phyloP scores from a whole-genome alignment of 1,140 invertebrate genomes.

The Thrips palmi region DNA sequence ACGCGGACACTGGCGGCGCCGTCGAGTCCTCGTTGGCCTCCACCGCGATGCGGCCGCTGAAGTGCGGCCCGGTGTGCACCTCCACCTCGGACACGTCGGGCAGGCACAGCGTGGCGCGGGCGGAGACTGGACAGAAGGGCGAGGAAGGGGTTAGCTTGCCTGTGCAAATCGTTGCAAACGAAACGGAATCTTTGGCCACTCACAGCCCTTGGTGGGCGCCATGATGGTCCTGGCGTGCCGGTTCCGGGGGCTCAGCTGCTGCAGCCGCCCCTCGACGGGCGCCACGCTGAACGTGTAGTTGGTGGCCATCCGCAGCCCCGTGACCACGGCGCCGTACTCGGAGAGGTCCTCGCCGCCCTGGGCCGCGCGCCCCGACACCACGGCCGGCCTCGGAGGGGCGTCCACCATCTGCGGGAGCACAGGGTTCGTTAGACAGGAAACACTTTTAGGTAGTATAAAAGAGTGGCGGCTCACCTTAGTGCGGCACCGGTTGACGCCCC shows the following conservation, averaged over 20 bases:
- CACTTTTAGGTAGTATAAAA: not conserved
- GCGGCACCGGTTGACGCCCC: conserved; percentile 51
- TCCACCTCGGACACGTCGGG: conserved; percentile 57
- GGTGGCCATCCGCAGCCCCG: conserved; percentile 50
- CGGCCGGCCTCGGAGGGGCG: conserved; percentile 23
- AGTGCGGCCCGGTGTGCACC: conserved; percentile 59
- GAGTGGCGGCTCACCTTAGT: conserved; percentile 30
- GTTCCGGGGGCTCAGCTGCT: conserved; percentile 13
- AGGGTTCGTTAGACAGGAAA: not conserved
- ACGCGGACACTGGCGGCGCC: too few species aligned
- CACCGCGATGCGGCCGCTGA: conserved; percentile 51
- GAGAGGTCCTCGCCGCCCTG: conserved; percentile 5
- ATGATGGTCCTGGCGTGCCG: conserved; percentile 32
- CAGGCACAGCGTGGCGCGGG: conserved; percentile 50
- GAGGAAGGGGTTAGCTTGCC: not conserved
- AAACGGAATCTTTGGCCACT: conserved; percentile 25
- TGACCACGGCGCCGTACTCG: conserved; percentile 32
- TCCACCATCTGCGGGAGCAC: conserved; percentile 25
- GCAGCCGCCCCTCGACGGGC: conserved; percentile 22
- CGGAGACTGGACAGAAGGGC: conserved; percentile 38
- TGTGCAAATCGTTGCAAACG: conserved; percentile 3
- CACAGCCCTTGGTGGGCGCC: conserved; percentile 61
- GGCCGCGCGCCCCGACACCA: conserved; percentile 19
- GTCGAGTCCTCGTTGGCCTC: too few species aligned
- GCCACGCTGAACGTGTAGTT: conserved; percentile 57